These are phyloP conservation scores for Drosophila mettleri DNA, from an alignment of 2,888 invertebrate species.

Conservation along the genomic window DNA sequence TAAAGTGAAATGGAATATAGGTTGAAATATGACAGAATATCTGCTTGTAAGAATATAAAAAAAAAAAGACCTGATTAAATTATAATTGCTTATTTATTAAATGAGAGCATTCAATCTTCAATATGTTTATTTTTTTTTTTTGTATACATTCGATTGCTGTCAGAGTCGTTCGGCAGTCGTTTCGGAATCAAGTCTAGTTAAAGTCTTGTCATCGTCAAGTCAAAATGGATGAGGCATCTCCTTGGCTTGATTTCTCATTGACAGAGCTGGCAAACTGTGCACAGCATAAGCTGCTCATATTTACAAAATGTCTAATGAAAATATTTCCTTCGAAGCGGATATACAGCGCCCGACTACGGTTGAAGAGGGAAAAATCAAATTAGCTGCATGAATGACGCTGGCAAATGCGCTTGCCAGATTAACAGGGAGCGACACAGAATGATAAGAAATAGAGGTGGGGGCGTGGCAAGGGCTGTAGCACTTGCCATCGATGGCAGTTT, in stretches of 20 bases:
- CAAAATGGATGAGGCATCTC: slow-evolving; percentile 22
- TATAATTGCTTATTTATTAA: background rate
- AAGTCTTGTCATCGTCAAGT: slow-evolving; percentile 56
- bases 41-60: too few relatives aligned
- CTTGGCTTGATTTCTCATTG: slow-evolving; percentile 60
- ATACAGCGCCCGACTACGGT: slow-evolving; percentile 9
- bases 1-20: too few relatives aligned
- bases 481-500: slow-evolving; percentile 39
- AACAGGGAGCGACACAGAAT: slow-evolving; percentile 21
- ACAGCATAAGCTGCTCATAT: slow-evolving; percentile 69
- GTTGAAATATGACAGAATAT: too few relatives aligned
- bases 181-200: slow-evolving; percentile 30
- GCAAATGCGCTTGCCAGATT: slow-evolving; percentile 72
- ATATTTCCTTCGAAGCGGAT: slow-evolving; percentile 61
- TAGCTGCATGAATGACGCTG: slow-evolving; percentile 74
- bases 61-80: too few relatives aligned
- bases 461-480: slow-evolving; percentile 45
- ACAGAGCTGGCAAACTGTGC: slow-evolving; percentile 40
- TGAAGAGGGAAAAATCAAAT: slow-evolving; percentile 69
- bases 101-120: slow-evolving; percentile 10
- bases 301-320: slow-evolving; percentile 79
- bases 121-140: background rate
- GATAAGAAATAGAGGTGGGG: slow-evolving; percentile 2
- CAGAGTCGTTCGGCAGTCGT: slow-evolving; percentile 45
- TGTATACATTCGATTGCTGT: too few relatives aligned